Conservation (phyloP, 1,140 invertebrate genomes). For the Bombyx mandarina region DNA sequence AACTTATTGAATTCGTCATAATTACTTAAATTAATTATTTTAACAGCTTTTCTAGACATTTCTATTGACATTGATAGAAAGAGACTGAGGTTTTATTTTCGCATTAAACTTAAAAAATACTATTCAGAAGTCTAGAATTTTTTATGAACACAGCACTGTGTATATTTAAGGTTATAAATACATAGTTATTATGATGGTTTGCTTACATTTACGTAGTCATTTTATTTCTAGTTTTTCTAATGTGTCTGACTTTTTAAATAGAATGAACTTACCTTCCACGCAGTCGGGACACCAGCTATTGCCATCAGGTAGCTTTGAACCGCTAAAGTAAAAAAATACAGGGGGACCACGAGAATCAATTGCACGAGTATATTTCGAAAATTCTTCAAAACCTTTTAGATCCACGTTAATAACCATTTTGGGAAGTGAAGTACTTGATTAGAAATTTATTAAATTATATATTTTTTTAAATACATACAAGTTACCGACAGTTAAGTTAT, state of each 20-base stretch:
- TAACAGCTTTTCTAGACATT: not conserved
- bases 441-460: not conserved
- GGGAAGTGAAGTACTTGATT: not conserved
- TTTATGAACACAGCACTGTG: too few relatives aligned
- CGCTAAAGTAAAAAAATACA: slow-evolving; percentile 77
- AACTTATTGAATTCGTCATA: slow-evolving; percentile 37
- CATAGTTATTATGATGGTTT: too few relatives aligned
- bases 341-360: slow-evolving; percentile 38
- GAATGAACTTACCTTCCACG: slow-evolving; percentile 70
- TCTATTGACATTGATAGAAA: not conserved
- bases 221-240: too few relatives aligned
- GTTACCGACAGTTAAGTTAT: too few relatives aligned
- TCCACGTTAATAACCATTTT: slow-evolving; percentile 40
- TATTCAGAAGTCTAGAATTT: too few relatives aligned
- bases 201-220: too few relatives aligned
- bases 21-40: slow-evolving; percentile 28
- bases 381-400: slow-evolving; percentile 51
- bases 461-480: too few relatives aligned
- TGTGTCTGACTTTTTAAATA: not conserved
- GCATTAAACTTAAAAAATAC: too few relatives aligned
- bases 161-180: too few relatives aligned
- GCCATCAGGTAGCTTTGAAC: slow-evolving; percentile 76
- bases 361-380: slow-evolving; percentile 38
- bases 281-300: slow-evolving; percentile 84
- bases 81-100: slow-evolving; percentile 2